Percentiles rank a stretch among this genome's conserved stretches.
phyloP scores from a whole-genome alignment of 2,113 vertebrate species.

The Etheostoma cragini region DNA sequence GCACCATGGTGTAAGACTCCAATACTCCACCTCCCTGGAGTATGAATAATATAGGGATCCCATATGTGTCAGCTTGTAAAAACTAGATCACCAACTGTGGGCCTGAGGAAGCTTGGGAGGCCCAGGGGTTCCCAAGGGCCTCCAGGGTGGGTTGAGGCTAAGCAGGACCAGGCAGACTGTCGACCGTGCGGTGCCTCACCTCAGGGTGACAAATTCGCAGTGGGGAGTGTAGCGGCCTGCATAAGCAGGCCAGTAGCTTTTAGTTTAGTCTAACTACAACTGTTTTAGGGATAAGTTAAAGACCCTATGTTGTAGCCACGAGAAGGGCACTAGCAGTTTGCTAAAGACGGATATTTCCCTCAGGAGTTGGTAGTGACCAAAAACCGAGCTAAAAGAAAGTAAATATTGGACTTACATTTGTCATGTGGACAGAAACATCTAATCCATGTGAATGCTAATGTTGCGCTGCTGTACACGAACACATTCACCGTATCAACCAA shows the following conservation, averaged over 20 bases:
- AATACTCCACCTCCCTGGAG: conserved; percentile 40
- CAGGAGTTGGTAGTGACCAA: not conserved
- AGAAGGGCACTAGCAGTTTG: not conserved
- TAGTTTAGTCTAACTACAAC: not conserved
- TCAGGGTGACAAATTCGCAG: conserved; percentile 33
- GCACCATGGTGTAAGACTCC: conserved; percentile 42
- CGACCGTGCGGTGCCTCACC: conserved; percentile 20
- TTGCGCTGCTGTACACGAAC: not conserved
- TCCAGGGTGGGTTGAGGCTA: conserved; percentile 24
- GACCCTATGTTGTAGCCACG: too few species aligned
- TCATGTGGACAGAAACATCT: not conserved
- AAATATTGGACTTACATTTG: not conserved
- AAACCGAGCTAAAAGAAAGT: not conserved
- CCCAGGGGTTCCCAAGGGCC: conserved; percentile 50
- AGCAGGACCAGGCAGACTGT: conserved; percentile 45
- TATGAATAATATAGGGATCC: conserved; percentile 77
- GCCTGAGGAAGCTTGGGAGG: conserved; percentile 63
- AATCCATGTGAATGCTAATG: not conserved
- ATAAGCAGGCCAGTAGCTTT: conserved; percentile 29
- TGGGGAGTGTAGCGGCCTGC: not conserved
- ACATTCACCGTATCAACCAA: not conserved
- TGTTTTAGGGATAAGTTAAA: not conserved
- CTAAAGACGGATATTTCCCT: not conserved
- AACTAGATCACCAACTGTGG: conserved; percentile 84
- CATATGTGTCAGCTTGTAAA: conserved; percentile 79